These are phyloP conservation scores for Antheraea yamamai DNA, from an alignment of 2,888 invertebrate species.

Conservation along the genomic window DNA sequence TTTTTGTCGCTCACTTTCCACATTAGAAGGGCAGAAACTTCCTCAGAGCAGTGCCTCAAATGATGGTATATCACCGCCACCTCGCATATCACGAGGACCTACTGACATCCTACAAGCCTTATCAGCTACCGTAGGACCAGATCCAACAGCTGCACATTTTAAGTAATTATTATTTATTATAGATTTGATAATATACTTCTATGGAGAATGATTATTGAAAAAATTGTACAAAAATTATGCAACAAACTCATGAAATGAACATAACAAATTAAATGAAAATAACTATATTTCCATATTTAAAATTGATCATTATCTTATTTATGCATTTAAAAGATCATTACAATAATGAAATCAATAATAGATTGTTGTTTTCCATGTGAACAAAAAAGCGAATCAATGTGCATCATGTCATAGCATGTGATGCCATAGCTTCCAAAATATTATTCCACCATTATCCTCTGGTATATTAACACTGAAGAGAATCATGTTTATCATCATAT, in stretches of 20 bases:
- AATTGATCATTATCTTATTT: too few relatives aligned
- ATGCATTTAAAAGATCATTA: too few relatives aligned
- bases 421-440: too few relatives aligned
- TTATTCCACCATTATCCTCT: too few relatives aligned
- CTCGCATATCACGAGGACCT: slow-evolving; percentile 87
- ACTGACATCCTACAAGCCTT: slow-evolving; percentile 92
- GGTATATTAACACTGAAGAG: too few relatives aligned
- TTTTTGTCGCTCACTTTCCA: slow-evolving; percentile 59
- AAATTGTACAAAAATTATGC: neutral
- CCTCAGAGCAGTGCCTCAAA: slow-evolving; percentile 56
- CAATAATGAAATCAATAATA: too few relatives aligned
- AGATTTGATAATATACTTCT: neutral
- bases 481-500: too few relatives aligned
- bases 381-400: too few relatives aligned
- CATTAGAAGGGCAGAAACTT: slow-evolving; percentile 67
- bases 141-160: slow-evolving; percentile 93
- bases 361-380: too few relatives aligned
- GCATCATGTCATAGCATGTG: too few relatives aligned
- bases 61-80: slow-evolving; percentile 82
- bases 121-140: slow-evolving; percentile 89
- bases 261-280: neutral
- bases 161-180: slow-evolving; percentile 69
- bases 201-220: neutral
- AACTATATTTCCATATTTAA: neutral
- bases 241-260: too few relatives aligned